Evolutionary conservation across 1,140 invertebrate genomes (phyloP), one percentile per base, ranked within the genome.

Genomic region (Lordiphosa clarofinis): DNA sequence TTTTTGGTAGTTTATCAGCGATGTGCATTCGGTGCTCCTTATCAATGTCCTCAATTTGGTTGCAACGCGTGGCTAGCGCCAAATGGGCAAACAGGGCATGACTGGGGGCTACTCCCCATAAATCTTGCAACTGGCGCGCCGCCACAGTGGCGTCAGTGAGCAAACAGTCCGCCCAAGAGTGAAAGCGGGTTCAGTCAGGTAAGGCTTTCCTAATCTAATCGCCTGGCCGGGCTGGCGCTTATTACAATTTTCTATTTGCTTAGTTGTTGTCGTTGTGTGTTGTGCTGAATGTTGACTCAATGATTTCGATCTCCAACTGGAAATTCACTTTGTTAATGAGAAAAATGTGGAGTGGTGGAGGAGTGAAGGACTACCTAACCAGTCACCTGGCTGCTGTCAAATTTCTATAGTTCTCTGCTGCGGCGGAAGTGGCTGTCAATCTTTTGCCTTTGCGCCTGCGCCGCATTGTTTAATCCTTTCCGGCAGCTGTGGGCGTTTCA

Each of bases 111-210:
- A 53, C 60, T 86, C 43, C 73, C 73, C 84, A 84, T 87, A 87
- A 87, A 87, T 87, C 84, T 87, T 87, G 78, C 64, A 65, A 71
- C 64, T 59, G 73, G 61, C 62, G 62, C 62, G 75, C 86, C 86
- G 86, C 87, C 86, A 87, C 62, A 78, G 86, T 87, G 86, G 86
- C 86, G 86, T 87, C 86, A 87, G 57, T 86, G 60, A 42, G 86
- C 60, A 87, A 87, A 87, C 69, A 87, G 59, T 63, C 36, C 48
- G 4, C 35, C 5, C 50, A 36, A 40, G 53, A 64, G 56, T 57
- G 65, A 62, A 69, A 70, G 72, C 65, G 55, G 28, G 35, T 24
- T 24, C 21, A 24, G 19, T 19, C 31, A 59, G 54, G 48, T 21
- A 28, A 44, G 35, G 35, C 28, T 44, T 8, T 8, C 50, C 72